Evolutionary conservation across 1,140 invertebrate species (phyloP), one percentile per base, ranked within the genome.

Genomic region (Sitodiplosis mosellana): DNA sequence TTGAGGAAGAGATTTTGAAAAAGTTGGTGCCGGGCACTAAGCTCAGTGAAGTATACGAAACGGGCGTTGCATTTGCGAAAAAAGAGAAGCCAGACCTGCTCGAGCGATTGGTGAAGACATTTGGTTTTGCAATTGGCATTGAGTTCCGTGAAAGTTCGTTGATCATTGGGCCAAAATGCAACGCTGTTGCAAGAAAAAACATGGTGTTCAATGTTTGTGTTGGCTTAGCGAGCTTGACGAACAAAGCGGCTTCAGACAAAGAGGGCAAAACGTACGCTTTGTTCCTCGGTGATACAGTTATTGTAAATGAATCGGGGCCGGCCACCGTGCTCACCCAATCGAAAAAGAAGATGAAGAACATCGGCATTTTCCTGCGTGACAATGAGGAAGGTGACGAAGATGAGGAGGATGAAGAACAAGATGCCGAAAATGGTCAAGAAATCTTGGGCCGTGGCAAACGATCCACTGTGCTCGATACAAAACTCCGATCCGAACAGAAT

Each of bases 131-230:
- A 0, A 98, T 91, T 78, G 96, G 96, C 8, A 88, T 99, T 57
- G 95, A 99, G 66, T 99, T 99, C 66, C 78, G 93, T 45, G 96
- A 99, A 66, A 85, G 84, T 54, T 87, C 87, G 0, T 71, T 99
- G 33, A 69, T 93, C 0, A 88, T 99, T 57, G 86, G 83, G 2
- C 81, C 87, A 2, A 99, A 97, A 73, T 89, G 82, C 38, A 77
- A 71, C 19, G 74, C 77, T 2, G 56, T 77, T n/a, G 78, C 82
- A 0, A 85, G 83, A 55, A 95, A 95, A 64, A 88, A 87, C 40
- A 98, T 99, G 93, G 80, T 96, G 0, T 98, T 97, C 58, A 96
- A 96, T 64, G 73, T 99, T 10, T 92, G 90, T 59, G 77, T 99
- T 54, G 96, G 95, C 38, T 75, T 99, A 33, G 77, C 86, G n/a